Percentiles rank a stretch among this genome's conserved stretches.
Conservation (phyloP, 2,797 vertebrate species). For the Phrynocephalus vlangalii region DNA sequence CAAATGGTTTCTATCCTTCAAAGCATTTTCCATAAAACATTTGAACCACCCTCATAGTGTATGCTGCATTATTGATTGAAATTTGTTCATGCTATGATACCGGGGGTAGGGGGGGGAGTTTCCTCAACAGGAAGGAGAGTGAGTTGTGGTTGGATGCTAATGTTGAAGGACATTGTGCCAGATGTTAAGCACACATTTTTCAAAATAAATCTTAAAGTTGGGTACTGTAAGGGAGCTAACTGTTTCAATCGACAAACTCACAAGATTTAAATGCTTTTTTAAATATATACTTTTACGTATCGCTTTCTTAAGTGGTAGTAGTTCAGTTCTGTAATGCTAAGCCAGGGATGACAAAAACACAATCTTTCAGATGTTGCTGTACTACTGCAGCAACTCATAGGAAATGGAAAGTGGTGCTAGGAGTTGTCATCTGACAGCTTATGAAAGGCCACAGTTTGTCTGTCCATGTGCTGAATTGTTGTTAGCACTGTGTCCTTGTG, state of each 20-base stretch:
- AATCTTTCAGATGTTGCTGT: too few relatives aligned
- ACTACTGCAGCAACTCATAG: too few relatives aligned
- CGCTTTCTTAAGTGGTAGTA: background rate
- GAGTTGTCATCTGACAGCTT: too few relatives aligned
- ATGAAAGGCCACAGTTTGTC: too few relatives aligned
- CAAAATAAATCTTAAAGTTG: background rate
- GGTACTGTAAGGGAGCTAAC: background rate
- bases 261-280: background rate
- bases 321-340: background rate
- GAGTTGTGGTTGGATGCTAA: background rate
- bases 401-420: too few relatives aligned
- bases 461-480: too few relatives aligned
- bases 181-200: background rate
- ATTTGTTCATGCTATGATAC: conserved; percentile 56
- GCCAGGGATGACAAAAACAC: background rate
- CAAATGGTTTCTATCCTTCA: conserved; percentile 33
- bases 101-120: background rate
- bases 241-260: background rate
- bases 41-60: conserved; percentile 48
- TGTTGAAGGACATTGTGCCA: background rate
- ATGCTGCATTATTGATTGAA: conserved; percentile 52
- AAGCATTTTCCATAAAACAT: conserved; percentile 41
- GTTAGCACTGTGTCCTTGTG: background rate
- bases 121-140: conserved; percentile 8
- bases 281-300: background rate